phyloP scores from a whole-genome alignment of 23 tunicate genomes.

The Halocynthia aurantium region DNA sequence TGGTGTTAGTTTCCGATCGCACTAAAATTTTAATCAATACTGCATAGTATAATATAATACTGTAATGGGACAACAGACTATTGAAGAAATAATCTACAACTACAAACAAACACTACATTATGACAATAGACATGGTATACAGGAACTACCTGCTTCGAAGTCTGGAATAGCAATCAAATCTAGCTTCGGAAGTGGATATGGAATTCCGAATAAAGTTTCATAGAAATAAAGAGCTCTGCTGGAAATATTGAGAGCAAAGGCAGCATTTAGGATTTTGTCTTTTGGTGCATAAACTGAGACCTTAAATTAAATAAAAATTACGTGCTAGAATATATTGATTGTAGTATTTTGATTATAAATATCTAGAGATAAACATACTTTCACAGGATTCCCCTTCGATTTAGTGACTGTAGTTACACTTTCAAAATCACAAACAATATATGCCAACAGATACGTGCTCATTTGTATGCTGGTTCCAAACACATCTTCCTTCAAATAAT shows the following conservation, averaged over 20 bases:
- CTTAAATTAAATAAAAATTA: constrained; percentile 5
- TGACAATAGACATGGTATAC: not conserved
- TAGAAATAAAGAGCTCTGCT: constrained; percentile 32
- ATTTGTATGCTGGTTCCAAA: constrained; percentile 41
- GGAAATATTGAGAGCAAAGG: constrained; percentile 60
- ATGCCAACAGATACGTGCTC: constrained; percentile 93
- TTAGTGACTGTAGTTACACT: constrained; percentile 14
- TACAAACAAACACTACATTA: not conserved
- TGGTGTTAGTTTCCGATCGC: too few species aligned
- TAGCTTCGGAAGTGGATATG: constrained; percentile 80
- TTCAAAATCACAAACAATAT: constrained; percentile 55
- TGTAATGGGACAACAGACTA: too few species aligned
- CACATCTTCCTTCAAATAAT: constrained; percentile 24
- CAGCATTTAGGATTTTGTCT: constrained; percentile 55
- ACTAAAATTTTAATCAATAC: too few species aligned
- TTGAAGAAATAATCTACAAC: too few species aligned
- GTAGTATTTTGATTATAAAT: too few species aligned
- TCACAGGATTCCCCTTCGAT: not conserved
- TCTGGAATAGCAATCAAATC: constrained; percentile 93
- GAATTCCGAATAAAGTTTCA: constrained; percentile 65
- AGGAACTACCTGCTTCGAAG: constrained; percentile 75
- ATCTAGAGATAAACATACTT: too few species aligned
- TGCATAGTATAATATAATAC: too few species aligned
- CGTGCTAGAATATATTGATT: too few species aligned
- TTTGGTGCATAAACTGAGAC: constrained; percentile 58